These are phyloP conservation scores for Whitmania pigra DNA, from an alignment of 1,140 invertebrate genomes.

Conservation along the genomic window DNA sequence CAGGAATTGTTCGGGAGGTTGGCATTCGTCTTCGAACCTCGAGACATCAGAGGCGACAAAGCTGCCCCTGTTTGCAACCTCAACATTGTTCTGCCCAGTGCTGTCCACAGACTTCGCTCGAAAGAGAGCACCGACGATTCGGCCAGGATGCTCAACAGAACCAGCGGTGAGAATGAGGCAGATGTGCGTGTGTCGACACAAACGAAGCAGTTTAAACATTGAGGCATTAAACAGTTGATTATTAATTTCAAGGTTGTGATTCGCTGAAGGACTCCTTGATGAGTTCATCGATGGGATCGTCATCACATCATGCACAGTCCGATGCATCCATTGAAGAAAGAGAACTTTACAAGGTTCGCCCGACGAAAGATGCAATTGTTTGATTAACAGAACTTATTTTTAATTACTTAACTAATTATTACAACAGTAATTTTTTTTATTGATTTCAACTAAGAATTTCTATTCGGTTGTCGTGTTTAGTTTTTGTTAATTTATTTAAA, in stretches of 20 bases:
- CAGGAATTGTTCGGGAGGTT: conserved; percentile 83
- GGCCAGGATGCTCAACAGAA: conserved; percentile 11
- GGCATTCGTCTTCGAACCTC: conserved; percentile 91
- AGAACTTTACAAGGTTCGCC: conserved; percentile 55
- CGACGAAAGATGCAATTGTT: background rate
- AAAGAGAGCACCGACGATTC: conserved; percentile 11
- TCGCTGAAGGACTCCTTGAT: conserved; percentile 55
- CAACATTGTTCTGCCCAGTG: conserved; percentile 76
- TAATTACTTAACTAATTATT: background rate
- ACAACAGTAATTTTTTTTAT: background rate
- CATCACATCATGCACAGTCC: conserved; percentile 47
- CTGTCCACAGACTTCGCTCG: background rate
- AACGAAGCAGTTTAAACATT: no score
- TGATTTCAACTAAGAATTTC: background rate
- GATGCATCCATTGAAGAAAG: conserved; percentile 56
- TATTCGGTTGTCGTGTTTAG: background rate
- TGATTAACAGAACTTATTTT: background rate
- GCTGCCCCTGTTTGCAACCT: conserved; percentile 91
- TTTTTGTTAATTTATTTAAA: background rate
- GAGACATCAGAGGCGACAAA: conserved; percentile 69
- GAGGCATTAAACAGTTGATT: no score
- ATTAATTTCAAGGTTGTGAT: conserved; percentile 50
- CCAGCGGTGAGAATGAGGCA: conserved; percentile 12
- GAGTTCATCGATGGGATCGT: conserved; percentile 49
- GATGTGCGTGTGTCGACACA: no score